phyloP scores from a whole-genome alignment of 2,797 vertebrate genomes.

The Lophotriccus pileatus region DNA sequence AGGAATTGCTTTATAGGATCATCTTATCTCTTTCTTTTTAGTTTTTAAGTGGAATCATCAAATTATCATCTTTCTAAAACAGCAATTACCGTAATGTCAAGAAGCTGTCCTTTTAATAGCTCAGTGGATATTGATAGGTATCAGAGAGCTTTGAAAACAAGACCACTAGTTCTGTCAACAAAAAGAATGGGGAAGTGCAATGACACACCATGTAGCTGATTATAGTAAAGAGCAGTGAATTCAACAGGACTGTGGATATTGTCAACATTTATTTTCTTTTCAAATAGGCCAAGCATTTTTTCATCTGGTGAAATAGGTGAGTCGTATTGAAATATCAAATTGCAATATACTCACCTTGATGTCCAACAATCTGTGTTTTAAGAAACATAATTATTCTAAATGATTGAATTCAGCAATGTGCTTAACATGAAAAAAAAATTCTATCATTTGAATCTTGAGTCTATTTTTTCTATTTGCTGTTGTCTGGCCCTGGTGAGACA shows the following conservation, averaged over 20 bases:
- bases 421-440: background rate
- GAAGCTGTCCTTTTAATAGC: background rate
- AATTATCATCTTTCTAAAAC: background rate
- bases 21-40: background rate
- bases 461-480: background rate
- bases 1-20: background rate
- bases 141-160: background rate
- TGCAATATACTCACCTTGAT: background rate
- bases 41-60: background rate
- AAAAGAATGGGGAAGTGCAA: background rate
- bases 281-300: background rate
- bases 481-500: background rate
- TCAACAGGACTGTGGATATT: background rate
- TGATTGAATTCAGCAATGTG: background rate
- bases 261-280: background rate
- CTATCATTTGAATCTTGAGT: background rate
- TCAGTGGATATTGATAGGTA: background rate
- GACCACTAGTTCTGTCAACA: background rate
- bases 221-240: background rate
- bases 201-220: background rate
- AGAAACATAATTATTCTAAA: background rate
- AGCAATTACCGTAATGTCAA: background rate
- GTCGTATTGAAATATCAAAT: background rate
- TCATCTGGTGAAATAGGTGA: background rate
- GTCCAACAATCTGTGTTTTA: background rate